phyloP scores from a whole-genome alignment of 2,797 vertebrate species.

The Chlorospingus semifuscus region DNA sequence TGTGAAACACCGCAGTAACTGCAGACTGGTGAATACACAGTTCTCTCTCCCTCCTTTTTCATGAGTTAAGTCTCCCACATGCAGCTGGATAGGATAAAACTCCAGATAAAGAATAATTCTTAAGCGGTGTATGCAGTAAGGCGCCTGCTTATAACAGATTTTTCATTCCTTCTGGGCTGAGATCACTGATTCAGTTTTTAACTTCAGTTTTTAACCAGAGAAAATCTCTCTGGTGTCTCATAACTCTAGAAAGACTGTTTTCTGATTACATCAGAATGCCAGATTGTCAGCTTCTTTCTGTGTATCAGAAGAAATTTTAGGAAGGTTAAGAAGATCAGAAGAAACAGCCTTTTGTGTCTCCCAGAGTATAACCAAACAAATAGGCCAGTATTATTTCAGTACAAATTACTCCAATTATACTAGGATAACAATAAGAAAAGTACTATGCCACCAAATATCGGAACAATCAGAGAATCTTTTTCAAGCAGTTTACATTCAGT shows the following conservation, averaged over 20 bases:
- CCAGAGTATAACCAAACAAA: neutral
- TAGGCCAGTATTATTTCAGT: neutral
- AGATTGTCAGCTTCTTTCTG: neutral
- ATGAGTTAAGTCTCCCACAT: neutral
- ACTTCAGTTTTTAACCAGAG: neutral
- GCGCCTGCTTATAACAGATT: neutral
- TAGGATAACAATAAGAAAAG: neutral
- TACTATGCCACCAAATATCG: neutral
- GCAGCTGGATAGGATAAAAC: neutral
- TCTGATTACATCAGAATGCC: neutral
- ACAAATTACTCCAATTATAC: neutral
- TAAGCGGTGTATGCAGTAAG: rapidly evolving
- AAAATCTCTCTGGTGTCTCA: neutral
- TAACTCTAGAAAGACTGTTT: neutral
- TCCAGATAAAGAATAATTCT: neutral
- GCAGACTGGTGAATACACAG: neutral
- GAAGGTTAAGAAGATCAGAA: neutral
- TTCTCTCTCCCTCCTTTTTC: neutral
- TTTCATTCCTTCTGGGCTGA: neutral
- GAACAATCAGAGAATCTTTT: neutral
- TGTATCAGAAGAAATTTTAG: neutral
- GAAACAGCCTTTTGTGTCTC: neutral
- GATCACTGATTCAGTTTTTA: neutral
- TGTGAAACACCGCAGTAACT: neutral
- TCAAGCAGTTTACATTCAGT: neutral